These are phyloP conservation scores for Drosophila pullipes DNA, from an alignment of 2,888 invertebrate genomes.

Conservation along the genomic window DNA sequence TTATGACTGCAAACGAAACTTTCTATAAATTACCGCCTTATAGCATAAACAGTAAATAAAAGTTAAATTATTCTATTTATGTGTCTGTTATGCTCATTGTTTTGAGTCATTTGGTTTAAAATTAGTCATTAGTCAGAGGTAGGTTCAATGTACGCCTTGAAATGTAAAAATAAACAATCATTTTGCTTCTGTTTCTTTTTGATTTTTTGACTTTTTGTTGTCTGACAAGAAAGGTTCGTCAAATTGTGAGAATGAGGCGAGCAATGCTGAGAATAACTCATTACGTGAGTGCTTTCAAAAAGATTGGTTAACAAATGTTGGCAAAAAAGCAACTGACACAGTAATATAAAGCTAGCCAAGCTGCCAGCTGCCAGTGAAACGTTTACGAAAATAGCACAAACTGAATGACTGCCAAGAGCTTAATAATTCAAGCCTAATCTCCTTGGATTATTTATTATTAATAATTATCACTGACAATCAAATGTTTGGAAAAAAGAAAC, in stretches of 20 bases:
- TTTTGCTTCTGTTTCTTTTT: constrained; percentile 1
- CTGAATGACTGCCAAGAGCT: neutral
- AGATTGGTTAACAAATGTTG: neutral
- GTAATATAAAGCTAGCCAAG: neutral
- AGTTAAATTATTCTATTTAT: neutral
- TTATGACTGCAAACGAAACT: neutral
- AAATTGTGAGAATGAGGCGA: neutral
- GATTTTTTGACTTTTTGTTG: too few species aligned
- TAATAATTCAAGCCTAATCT: neutral
- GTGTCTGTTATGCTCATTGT: neutral
- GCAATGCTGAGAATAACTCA: constrained; percentile 2
- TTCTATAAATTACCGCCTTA: neutral
- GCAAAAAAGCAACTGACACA: neutral
- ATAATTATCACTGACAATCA: neutral
- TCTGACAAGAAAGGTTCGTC: neutral
- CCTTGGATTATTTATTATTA: neutral
- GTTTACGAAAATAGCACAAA: neutral
- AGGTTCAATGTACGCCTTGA: constrained; percentile 31
- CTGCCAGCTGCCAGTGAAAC: neutral
- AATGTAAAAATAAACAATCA: constrained; percentile 10
- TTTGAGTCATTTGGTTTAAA: neutral
- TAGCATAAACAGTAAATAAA: neutral
- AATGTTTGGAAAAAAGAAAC: neutral
- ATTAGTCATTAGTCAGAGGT: constrained; percentile 13
- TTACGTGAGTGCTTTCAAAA: constrained; percentile 5